Evolutionary conservation across 2,888 invertebrate genomes (phyloP), one percentile per base, ranked within the genome.

Genomic region (Asteroscopus sphinx): DNA sequence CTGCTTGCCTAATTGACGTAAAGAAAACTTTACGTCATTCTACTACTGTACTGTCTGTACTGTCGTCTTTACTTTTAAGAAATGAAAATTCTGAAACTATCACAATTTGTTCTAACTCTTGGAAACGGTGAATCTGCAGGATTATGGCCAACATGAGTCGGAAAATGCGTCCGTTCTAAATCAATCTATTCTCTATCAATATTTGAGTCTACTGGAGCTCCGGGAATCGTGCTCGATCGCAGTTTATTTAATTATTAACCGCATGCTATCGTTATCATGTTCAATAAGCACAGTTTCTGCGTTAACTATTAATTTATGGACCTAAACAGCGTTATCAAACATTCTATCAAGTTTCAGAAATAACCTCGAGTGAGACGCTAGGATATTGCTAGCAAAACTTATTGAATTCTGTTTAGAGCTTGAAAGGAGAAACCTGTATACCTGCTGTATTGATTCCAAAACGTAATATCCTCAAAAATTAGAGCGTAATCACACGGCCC

Each of bases 1-100:
- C 35, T 37, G 32, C 9, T 35, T 16, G 32, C 30, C 12, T 32
- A n/a, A 61, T 17, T 48, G 41, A 69, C 32, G 61, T 47, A 17
- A 32, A n/a, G n/a, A n/a, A n/a, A n/a, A n/a, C n/a, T n/a, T n/a
- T n/a, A n/a, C n/a, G n/a, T n/a, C n/a, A n/a, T n/a, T n/a, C n/a
- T n/a, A n/a, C n/a, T n/a, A n/a, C n/a, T n/a, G n/a, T n/a, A n/a
- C n/a, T n/a, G n/a, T n/a, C n/a, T n/a, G n/a, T n/a, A n/a, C n/a
- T n/a, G n/a, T n/a, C n/a, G n/a, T n/a, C n/a, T n/a, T n/a, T n/a
- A n/a, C n/a, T n/a, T n/a, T n/a, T n/a, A n/a, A n/a, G n/a, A n/a
- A n/a, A n/a, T n/a, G n/a, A n/a, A n/a, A n/a, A n/a, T n/a, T n/a
- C n/a, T n/a, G n/a, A n/a, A n/a, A n/a, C 6, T 25, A 25, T 25